Percentiles rank a stretch among this genome's conserved stretches.
phyloP scores from a whole-genome alignment of 1,140 invertebrate genomes.

The Drosophila grimshawi region DNA sequence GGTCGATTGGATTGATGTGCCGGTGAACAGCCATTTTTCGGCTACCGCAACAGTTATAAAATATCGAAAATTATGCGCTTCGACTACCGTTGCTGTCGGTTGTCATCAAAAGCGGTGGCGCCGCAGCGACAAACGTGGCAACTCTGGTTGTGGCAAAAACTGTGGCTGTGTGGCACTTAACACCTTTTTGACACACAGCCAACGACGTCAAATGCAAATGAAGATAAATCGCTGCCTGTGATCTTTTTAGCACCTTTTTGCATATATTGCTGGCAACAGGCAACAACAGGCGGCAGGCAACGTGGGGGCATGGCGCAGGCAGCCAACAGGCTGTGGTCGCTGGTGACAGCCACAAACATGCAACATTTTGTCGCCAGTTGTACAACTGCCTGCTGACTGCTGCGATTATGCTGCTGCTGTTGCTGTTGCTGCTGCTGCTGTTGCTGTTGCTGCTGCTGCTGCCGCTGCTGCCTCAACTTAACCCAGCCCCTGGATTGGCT shows the following conservation, averaged over 20 bases:
- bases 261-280: constrained; percentile 61
- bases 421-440: background rate
- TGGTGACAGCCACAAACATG: constrained; percentile 78
- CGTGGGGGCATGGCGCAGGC: constrained; percentile 6
- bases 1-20: constrained; percentile 71
- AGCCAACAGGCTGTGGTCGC: constrained; percentile 33
- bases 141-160: constrained; percentile 26
- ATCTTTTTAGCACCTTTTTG: constrained; percentile 83
- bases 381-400: constrained; percentile 55
- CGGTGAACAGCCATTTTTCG: constrained; percentile 55
- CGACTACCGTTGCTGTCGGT: constrained; percentile 62
- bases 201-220: constrained; percentile 83
- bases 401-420: constrained; percentile 2
- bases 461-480: constrained; percentile 12
- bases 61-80: constrained; percentile 81
- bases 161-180: constrained; percentile 68
- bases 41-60: constrained; percentile 71
- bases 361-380: constrained; percentile 82
- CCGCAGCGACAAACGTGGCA: constrained; percentile 40
- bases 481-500: constrained; percentile 39
- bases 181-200: constrained; percentile 81
- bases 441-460: constrained; percentile 5
- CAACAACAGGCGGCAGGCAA: constrained; percentile 9
- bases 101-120: constrained; percentile 77
- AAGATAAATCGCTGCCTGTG: constrained; percentile 83